Evolutionary conservation across 2,797 vertebrate species (phyloP).

Genomic region (Brotogeris chrysoptera): DNA sequence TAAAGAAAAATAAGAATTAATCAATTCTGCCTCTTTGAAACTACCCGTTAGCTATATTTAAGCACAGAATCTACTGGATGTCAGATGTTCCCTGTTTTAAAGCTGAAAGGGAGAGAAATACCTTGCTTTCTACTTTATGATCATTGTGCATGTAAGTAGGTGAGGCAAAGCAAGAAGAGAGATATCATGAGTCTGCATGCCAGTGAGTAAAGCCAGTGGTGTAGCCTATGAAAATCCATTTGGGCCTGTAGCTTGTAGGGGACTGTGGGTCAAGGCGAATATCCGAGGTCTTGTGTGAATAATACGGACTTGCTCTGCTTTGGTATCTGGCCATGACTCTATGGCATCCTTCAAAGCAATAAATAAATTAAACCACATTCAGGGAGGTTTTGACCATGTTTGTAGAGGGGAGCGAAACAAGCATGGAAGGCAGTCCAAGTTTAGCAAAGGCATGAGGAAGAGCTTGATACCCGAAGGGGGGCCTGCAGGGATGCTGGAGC

Average conservation of each 20-base stretch:
- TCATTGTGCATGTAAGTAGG: neutral
- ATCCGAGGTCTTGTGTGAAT: neutral
- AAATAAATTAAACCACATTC: neutral
- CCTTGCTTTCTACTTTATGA: neutral
- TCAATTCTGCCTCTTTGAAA: neutral
- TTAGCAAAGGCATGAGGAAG: neutral
- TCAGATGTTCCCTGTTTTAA: neutral
- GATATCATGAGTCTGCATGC: neutral
- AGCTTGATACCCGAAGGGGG: neutral
- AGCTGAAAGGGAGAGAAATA: neutral
- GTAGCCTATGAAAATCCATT: neutral
- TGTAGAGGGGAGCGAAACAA: neutral
- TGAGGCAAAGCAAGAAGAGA: neutral
- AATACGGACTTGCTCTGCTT: neutral
- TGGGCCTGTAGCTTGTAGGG: no score
- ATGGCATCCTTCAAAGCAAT: neutral
- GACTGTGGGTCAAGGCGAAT: neutral
- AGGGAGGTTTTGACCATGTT: neutral
- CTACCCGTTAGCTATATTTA: neutral
- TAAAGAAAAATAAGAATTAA: neutral
- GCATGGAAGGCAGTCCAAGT: neutral
- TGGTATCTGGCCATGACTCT: neutral
- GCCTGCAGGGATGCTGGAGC: neutral
- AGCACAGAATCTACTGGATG: neutral
- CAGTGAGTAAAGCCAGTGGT: neutral